Evolutionary conservation across 1,140 invertebrate species (phyloP), one percentile per base, ranked within the genome.

Genomic region (Drosophila rhopaloa): DNA sequence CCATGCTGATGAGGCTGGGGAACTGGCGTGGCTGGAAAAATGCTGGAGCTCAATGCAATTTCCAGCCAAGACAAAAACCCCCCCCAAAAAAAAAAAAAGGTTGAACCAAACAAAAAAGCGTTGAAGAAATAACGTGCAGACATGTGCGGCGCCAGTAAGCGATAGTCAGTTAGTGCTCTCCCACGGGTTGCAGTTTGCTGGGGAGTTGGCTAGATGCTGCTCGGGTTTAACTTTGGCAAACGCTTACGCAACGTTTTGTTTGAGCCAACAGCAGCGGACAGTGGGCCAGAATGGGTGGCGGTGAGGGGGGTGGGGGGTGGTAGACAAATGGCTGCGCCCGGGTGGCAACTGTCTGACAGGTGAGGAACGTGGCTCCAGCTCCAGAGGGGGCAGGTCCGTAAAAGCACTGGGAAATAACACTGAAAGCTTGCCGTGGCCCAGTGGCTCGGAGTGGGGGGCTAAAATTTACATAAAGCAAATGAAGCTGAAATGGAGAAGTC

Each of bases 391-490:
- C 67, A 75, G 77, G 60, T 74, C 73, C 56, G 79, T 65, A 75
- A 76, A 75, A 86, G 75, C 75, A 71, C 75, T 86, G 82, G 67
- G 61, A 85, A 81, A 85, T 83, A 82, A 78, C 79, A 74, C 79
- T 73, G 79, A 82, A 60, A 67, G 58, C 75, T 56, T 71, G 35
- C 40, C 27, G 9, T 1, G 53, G 38, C 16, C 13, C 24, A 29
- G 13, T 9, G 2, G 43, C 13, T 5, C 29, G 16, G 65, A 16
- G 50, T 24, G 16, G 46, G 46, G 50, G 40, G 32, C 32, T 37
- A 10, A 77, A 78, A 86, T 86, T 85, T 85, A 86, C 81, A 85
- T 85, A 85, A 81, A 78, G 79, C 79, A 86, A 86, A 86, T 86
- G 79, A 86, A 86, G 75, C 79, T 68, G 75, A 88, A 86, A 82